A percentile compares a stretch with the other conserved stretches of the same genome.
Evolutionary conservation across 2,113 vertebrate species (phyloP).

Genomic region (Galbula dea): DNA sequence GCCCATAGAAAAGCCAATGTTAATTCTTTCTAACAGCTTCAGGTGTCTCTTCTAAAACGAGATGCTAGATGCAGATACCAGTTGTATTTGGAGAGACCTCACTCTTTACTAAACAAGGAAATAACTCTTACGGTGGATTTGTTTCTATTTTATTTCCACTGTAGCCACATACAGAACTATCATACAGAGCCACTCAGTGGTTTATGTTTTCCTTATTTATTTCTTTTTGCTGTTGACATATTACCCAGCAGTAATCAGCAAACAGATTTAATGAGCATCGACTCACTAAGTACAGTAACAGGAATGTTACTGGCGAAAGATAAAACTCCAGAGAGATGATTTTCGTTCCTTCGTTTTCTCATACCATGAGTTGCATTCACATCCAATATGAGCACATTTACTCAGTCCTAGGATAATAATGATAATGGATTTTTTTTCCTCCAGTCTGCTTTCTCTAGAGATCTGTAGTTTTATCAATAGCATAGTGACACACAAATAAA

Average conservation of each 20-base stretch:
- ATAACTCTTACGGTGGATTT: not conserved
- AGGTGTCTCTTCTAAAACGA: not conserved
- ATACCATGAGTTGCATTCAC: constrained; percentile 22
- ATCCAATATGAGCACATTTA: constrained; percentile 39
- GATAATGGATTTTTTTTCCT: constrained; percentile 38
- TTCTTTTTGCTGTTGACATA: constrained; percentile 24
- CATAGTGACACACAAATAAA: constrained; percentile 57
- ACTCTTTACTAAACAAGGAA: not conserved
- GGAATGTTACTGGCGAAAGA: not conserved
- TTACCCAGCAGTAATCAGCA: constrained; percentile 34
- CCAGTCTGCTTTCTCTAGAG: constrained; percentile 42
- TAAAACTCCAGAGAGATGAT: constrained; percentile 9
- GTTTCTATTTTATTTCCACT: not conserved
- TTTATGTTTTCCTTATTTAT: not conserved
- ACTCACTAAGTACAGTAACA: constrained; percentile 26
- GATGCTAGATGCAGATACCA: not conserved
- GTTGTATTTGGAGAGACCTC: not conserved
- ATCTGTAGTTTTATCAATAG: constrained; percentile 10
- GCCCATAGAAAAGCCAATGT: not conserved
- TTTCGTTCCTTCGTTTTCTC: constrained; percentile 43
- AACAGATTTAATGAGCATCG: constrained; percentile 32
- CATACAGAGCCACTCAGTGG: not conserved
- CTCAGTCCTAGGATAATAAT: constrained; percentile 40
- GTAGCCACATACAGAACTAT: not conserved
- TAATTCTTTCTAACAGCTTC: not conserved